These are phyloP conservation scores for Conus betulinus DNA, from an alignment of 1,140 invertebrate species.

Conservation along the genomic window DNA sequence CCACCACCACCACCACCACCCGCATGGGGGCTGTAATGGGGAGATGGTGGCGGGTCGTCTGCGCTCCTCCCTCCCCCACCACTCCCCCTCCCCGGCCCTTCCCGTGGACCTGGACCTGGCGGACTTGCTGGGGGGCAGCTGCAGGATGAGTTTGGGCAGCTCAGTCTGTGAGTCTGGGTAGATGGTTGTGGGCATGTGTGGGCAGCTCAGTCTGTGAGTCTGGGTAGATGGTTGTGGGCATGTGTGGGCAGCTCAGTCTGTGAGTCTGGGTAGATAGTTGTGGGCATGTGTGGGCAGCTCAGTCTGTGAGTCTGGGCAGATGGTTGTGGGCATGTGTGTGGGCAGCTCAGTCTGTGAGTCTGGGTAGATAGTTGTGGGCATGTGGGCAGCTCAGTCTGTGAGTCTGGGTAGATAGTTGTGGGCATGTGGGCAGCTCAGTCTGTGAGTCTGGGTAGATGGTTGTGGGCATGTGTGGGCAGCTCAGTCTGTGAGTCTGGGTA, in stretches of 20 bases:
- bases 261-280: not conserved
- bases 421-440: not conserved
- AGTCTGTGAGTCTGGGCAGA: not conserved
- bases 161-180: conserved; percentile 67
- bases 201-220: not conserved
- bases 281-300: not conserved
- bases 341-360: not conserved
- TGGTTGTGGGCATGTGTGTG: not conserved
- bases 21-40: conserved; percentile 2
- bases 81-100: conserved; percentile 35
- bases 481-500: not conserved
- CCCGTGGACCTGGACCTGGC: conserved; percentile 63
- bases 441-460: not conserved
- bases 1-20: not conserved
- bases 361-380: no score
- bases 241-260: not conserved
- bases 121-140: conserved; percentile 68
- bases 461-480: not conserved
- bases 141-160: conserved; percentile 73
- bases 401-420: no score
- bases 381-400: no score
- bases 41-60: conserved; percentile 27
- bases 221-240: not conserved
- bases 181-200: not conserved
- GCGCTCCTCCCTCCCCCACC: conserved; percentile 36